Conservation (phyloP, 2,113 vertebrate genomes). For the Urocitellus parryii region DNA sequence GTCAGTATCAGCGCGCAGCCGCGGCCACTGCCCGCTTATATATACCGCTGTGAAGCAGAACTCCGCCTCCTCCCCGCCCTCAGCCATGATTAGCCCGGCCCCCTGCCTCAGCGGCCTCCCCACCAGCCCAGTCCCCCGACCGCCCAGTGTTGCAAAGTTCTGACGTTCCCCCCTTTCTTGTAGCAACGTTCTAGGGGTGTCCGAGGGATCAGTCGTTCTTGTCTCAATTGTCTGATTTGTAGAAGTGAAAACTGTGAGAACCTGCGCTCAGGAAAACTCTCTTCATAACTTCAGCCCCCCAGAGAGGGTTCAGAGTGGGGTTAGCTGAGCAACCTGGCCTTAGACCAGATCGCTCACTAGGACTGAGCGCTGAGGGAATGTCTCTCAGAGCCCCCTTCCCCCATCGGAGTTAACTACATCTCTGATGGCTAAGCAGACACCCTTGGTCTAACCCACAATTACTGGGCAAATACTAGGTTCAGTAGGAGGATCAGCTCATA, state of each 20-base stretch:
- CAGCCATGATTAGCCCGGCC: neutral
- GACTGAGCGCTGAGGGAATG: neutral
- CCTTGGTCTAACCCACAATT: neutral
- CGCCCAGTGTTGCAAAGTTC: neutral
- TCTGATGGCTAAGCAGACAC: neutral
- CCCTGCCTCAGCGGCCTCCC: neutral
- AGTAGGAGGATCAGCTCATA: neutral
- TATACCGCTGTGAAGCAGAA: conserved; percentile 46
- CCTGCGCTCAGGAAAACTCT: neutral
- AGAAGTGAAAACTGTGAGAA: neutral
- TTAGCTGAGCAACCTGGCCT: neutral
- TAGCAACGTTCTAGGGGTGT: conserved; percentile 46
- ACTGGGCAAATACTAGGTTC: neutral
- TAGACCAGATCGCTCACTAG: neutral
- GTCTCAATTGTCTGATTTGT: neutral
- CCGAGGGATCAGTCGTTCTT: neutral
- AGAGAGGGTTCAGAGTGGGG: neutral
- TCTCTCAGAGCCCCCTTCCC: neutral
- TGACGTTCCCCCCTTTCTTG: neutral
- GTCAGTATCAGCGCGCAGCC: neutral
- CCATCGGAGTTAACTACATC: neutral
- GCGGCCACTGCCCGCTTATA: conserved; percentile 72
- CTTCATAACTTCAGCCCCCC: neutral
- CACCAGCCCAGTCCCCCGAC: neutral
- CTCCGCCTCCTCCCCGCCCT: conserved; percentile 55